Evolutionary conservation across 1,140 invertebrate species (phyloP), one percentile per base, ranked within the genome.

Genomic region (Drosophila quadrilineata): DNA sequence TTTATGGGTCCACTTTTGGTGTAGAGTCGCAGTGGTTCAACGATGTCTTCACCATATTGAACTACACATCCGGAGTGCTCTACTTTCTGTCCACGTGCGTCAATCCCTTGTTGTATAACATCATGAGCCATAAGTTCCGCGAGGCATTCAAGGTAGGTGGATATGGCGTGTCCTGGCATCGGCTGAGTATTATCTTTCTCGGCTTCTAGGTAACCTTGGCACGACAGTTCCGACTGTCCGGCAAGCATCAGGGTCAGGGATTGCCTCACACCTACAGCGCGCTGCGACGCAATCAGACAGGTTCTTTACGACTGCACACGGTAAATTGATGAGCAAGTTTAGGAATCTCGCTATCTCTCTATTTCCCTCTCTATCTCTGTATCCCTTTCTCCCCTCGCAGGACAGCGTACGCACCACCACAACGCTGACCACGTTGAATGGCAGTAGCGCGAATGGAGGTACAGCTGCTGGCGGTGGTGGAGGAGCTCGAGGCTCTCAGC

Each of bases 81-180:
- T 95, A 95, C 85, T 95, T 94, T 76, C 88, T 95, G 40, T 95
- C 94, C 2, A 94, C 94, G 0, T 94, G 93, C 31, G 92, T 96
- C 46, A 97, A 97, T 90, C 96, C 96, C 0, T 91, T 97, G 36
- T 92, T 97, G 1, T 97, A 97, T 89, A 94, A 95, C 84, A 94
- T 96, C 22, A 96, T 97, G 95, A 96, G 95, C 1, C 93, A 95
- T 82, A 96, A 96, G 89, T 97, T 96, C 75, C 91, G 95, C 45
- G 93, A 95, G 70, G 95, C 95, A 17, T 96, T 96, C 85, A 95
- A 95, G 93, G 94, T 95, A 90, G 90, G 49, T 57, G 26, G n/a
- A 6, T 16, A n/a, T 26, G 3, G 0, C n/a, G 24, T 6, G 3
- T 10, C 6, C 0, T 12, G 21, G 16, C n/a, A 6, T 6, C 2